phyloP scores from a whole-genome alignment of 2,113 vertebrate genomes.

The Hipposideros armiger region DNA sequence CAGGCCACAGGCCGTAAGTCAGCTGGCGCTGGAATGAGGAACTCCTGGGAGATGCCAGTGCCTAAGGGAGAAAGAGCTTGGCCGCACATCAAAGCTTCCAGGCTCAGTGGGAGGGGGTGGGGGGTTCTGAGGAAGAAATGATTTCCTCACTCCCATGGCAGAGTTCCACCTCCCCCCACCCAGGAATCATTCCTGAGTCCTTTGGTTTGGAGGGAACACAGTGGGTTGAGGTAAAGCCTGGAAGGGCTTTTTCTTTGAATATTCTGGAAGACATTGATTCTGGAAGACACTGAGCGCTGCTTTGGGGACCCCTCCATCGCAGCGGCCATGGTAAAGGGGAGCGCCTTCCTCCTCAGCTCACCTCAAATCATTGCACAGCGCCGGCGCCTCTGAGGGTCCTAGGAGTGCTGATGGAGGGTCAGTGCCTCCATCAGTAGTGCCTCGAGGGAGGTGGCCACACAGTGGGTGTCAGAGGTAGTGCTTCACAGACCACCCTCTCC shows the following conservation, averaged over 20 bases:
- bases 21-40: not conserved
- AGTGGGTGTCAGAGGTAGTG: not conserved
- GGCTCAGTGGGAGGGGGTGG: not conserved
- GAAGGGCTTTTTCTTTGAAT: not conserved
- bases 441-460: not conserved
- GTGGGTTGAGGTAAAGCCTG: not conserved
- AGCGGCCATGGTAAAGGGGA: not conserved
- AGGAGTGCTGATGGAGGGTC: not conserved
- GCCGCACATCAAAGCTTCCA: not conserved
- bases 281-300: not conserved
- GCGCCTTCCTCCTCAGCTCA: not conserved
- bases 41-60: not conserved
- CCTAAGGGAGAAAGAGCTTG: not conserved
- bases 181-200: not conserved
- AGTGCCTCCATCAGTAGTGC: not conserved
- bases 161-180: not conserved
- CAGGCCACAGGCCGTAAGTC: not conserved
- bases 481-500: not conserved
- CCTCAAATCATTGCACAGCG: not conserved
- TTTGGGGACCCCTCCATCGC: not conserved
- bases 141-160: not conserved
- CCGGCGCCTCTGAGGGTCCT: not conserved
- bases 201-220: conserved; percentile 6
- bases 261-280: not conserved
- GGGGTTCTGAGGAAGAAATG: conserved; percentile 22